Percentiles rank a stretch among this genome's conserved stretches.
These are phyloP conservation scores for Tamandua tetradactyla DNA, from an alignment of 2,797 vertebrate genomes.

Conservation along the genomic window DNA sequence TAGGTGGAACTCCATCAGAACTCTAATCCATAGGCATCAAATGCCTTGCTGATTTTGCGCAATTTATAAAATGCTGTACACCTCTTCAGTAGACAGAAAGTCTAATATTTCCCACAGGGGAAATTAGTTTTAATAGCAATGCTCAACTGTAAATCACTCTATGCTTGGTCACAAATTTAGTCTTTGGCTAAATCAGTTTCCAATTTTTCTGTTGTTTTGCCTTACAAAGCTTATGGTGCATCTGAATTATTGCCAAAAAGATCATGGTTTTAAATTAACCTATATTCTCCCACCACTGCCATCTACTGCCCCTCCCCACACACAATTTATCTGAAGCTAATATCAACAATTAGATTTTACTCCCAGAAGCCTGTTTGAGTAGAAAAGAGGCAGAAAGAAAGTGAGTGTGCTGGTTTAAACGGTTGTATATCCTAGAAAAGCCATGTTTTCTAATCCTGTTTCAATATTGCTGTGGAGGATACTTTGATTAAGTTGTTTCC, in stretches of 20 bases:
- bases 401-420: too few species aligned
- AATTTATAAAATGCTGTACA: not conserved
- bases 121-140: slow-evolving; percentile 50
- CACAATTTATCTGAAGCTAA: not conserved
- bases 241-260: slow-evolving; percentile 2
- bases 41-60: not conserved
- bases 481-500: too few species aligned
- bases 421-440: too few species aligned
- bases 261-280: slow-evolving; percentile 4
- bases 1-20: not conserved
- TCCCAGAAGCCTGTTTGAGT: not conserved
- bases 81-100: not conserved
- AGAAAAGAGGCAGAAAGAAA: not conserved
- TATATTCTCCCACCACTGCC: not conserved
- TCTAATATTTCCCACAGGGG: not conserved
- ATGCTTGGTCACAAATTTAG: slow-evolving; percentile 27
- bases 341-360: not conserved
- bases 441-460: too few species aligned
- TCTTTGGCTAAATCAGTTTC: slow-evolving; percentile 30
- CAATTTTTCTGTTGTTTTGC: not conserved
- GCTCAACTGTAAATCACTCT: slow-evolving; percentile 8
- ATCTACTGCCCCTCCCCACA: not conserved
- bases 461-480: too few species aligned
- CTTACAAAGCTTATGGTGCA: not conserved
- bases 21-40: not conserved